Evolutionary conservation across 2,797 vertebrate species (phyloP).

Genomic region (Cossypha niveicapilla): DNA sequence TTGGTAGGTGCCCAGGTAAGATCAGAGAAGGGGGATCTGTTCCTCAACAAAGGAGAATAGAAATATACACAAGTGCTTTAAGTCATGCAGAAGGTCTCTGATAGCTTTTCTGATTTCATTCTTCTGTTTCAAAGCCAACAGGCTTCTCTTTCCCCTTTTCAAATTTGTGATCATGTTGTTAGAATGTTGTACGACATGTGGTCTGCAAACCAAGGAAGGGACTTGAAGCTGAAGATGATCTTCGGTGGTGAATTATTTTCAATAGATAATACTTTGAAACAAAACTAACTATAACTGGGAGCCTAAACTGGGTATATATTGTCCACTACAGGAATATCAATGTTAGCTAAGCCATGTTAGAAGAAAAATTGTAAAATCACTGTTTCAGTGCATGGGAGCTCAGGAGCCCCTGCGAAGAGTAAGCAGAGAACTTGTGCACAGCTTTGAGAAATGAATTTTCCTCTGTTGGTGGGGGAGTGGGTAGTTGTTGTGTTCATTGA

Average conservation of each 20-base stretch:
- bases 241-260: background rate
- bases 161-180: background rate
- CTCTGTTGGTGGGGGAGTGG: background rate
- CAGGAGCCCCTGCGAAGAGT: background rate
- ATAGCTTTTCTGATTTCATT: background rate
- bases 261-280: background rate
- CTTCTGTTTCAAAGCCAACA: background rate
- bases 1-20: constrained; percentile 29
- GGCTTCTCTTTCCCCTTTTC: background rate
- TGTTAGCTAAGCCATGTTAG: background rate
- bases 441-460: background rate
- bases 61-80: background rate
- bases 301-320: background rate
- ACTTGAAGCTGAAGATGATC: background rate
- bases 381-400: background rate
- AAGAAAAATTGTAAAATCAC: background rate
- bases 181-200: background rate
- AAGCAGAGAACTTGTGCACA: background rate
- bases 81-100: background rate
- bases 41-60: background rate
- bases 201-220: background rate
- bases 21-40: background rate
- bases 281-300: background rate
- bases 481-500: background rate
- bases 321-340: background rate